Base-by-base conservation (phyloP, 2,797 vertebrate genomes). In the Limnodromus scolopaceus region DNA sequence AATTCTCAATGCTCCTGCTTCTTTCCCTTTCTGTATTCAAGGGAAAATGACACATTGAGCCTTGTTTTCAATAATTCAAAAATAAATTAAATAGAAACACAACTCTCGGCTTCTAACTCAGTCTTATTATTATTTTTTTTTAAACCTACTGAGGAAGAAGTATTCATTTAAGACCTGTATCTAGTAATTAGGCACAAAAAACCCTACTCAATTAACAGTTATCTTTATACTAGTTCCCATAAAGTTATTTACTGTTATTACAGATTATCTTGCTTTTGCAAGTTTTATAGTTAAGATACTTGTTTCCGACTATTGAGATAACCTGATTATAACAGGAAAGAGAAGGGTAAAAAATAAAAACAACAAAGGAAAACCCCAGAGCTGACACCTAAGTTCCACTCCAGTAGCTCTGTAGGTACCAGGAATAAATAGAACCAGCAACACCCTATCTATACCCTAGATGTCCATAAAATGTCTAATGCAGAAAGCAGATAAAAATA, bases 401-500 rank as follows among this genome's bases (percentile, higher is more conserved):
- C 7, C 17, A 16, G 4, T 7, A 76, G 6, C 20, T 70, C 9
- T 11, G 14, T 20, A 54, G 9, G 9, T 49, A 65, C 9, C 34
- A 46, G 4, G 4, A 66, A 74, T 63, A 68, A 71, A 54, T 15
- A 30, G 76, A 89, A 25, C 2, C 34, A 80, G 7, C 8, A 63
- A 27, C 22, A 54, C 10, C 3, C 7, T 39, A 14, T 16, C 32
- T 58, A 58, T 19, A 7, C 1, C 58, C 22, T 36, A 5, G 0
- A 48, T 43, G 9, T 43, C 7, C 16, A 24, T 25, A 5, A 38
- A 38, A 36, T 1, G 2, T 19, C 19, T 19, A 57, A 63, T 1
- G 4, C 2, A 91, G 24, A 80, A 83, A 48, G 9, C 2, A 1
- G 0, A 65, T n/a, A 36, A 51, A 9, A 39, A 24, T 3, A 10